Evolutionary conservation across 2,113 vertebrate genomes (phyloP), one percentile per base, ranked within the genome.

Genomic region (Platichthys stellatus): DNA sequence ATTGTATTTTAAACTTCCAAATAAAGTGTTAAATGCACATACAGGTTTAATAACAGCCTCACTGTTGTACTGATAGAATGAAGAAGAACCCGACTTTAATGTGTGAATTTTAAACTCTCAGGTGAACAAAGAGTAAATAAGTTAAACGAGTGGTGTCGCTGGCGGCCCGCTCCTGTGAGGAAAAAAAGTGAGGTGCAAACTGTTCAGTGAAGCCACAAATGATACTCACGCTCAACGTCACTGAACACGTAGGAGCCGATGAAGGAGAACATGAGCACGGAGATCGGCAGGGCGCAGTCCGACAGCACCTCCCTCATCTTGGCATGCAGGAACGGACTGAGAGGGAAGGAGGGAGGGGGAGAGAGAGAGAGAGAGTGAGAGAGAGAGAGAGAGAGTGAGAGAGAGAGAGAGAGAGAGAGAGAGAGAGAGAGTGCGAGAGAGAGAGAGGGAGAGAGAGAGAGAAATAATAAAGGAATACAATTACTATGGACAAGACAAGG

Each of bases 201-300:
- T 43, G 20, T 38, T 43, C 31, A 49, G 13, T 2, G 14, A 61
- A 45, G 63, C 35, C 77, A 47, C 5, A 72, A 60, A 58, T 65
- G 69, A 80, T 75, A 96, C 97, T 96, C 80, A 99, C 98, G 96
- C 85, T 96, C 93, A 0, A 99, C 98, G 88, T 98, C 96, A 64
- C 86, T 94, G 94, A 99, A 99, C 80, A 97, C 89, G 15, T 94
- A 98, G 83, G 97, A 98, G 68, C 96, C 95, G 80, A 99, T 94
- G 84, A 97, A 91, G 86, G 98, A 98, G 95, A 98, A 99, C 72
- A 96, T 85, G 83, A 99, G 93, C 64, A 99, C 97, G 0, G 98
- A 97, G 85, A 99, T 99, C 0, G 98, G 98, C 92, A 99, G 94
- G 74, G 98, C 97, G 71, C 98, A 99, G 93, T 99, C 98, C 0